Base-by-base conservation (phyloP, 2,797 vertebrate genomes). In the Paedocypris micromegethes region DNA sequence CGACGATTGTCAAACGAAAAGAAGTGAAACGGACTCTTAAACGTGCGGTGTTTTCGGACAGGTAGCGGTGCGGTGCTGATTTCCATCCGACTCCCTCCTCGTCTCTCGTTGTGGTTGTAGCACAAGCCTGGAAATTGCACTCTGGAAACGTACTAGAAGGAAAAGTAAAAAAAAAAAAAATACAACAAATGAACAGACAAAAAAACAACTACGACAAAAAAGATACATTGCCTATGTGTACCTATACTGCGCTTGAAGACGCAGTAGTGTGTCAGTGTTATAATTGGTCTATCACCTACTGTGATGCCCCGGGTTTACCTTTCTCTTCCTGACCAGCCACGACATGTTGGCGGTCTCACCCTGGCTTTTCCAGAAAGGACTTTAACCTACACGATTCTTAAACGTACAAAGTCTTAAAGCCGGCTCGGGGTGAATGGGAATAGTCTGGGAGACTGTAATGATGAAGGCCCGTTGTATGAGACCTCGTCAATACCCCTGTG, bases 71-170 rank as follows among this genome's bases (percentile, higher is more conserved):
- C 94, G 93, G 93, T 95, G 93, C 92, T 87, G 83, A 85, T 93
- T 93, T 92, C 92, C 91, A 91, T 91, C 50, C 68, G 93, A 84
- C 91, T 89, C 91, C 90, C 23, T 23, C 23, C 23, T 23, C 92
- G 90, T 93, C 91, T 93, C 92, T 91, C 90, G 91, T 91, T 91
- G 92, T 93, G 92, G 92, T 92, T 91, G 87, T 91, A 92, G 88
- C 91, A 94, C 91, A 93, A 91, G 89, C 90, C 93, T 93, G 91
- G 88, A 90, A 93, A 94, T 92, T 97, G 94, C 94, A 97, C 94
- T 96, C 88, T 85, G 88, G 70, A 89, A 89, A 93, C 50, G 53
- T 52, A 87, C 93, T 92, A 96, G 93, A 93, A 96, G 92, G 91
- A 93, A 92, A 91, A 75, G 64, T 60, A 72, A 77, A 82, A 61